A percentile compares a stretch with the other conserved stretches of the same genome.
Evolutionary conservation across 2,113 vertebrate species (phyloP).

Genomic region (Cephalophus harveyi): DNA sequence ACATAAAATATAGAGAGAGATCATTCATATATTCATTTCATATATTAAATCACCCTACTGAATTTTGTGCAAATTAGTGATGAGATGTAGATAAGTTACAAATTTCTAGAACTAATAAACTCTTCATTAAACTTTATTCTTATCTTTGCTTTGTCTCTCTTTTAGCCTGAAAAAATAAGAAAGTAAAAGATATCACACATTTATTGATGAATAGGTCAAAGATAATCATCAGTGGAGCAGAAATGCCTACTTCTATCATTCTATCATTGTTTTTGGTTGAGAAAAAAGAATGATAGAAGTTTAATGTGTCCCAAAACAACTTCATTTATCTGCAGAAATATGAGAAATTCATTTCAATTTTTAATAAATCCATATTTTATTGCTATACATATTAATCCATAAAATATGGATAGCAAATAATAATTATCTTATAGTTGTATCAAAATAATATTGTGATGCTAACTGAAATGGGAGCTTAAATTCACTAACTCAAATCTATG

Average conservation of each 20-base stretch:
- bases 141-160: neutral
- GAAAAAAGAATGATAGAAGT: neutral
- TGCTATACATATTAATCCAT: neutral
- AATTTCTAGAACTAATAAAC: neutral
- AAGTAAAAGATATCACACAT: neutral
- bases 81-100: neutral
- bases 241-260: neutral
- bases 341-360: neutral
- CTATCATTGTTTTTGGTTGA: neutral
- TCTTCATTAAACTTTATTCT: neutral
- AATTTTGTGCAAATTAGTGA: neutral
- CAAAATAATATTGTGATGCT: neutral
- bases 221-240: neutral
- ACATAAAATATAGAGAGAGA: neutral
- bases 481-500: neutral
- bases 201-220: neutral
- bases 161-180: neutral
- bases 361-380: neutral
- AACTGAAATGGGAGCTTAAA: neutral
- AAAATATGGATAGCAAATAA: neutral
- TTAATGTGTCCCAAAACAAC: neutral
- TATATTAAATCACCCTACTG: neutral
- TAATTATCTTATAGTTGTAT: neutral
- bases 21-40: neutral
- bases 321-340: neutral